phyloP scores from a whole-genome alignment of 2,113 vertebrate species.

The Chaetops frenatus region DNA sequence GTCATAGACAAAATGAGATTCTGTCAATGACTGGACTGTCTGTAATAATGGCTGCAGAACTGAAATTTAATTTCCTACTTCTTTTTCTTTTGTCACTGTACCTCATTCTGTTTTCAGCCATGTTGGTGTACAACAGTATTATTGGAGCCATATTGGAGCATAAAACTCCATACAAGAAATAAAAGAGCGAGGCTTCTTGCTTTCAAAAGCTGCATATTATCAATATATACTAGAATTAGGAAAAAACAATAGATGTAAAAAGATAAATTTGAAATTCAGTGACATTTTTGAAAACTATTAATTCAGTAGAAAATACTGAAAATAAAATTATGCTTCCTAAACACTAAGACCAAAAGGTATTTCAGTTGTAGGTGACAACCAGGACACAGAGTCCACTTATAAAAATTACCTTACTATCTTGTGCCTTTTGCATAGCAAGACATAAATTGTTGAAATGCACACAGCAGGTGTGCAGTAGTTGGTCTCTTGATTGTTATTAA shows the following conservation, averaged over 20 bases:
- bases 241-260: neutral
- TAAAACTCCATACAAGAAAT: neutral
- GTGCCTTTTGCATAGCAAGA: neutral
- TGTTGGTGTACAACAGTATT: neutral
- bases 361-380: neutral
- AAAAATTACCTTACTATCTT: neutral
- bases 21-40: neutral
- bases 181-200: neutral
- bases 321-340: neutral
- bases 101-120: neutral
- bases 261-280: neutral
- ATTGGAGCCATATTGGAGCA: neutral
- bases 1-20: neutral
- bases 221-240: neutral
- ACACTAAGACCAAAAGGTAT: neutral
- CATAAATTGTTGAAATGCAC: neutral
- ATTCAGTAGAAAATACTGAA: neutral
- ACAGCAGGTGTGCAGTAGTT: slow-evolving; percentile 7
- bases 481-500: slow-evolving; percentile 10
- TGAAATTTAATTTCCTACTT: neutral
- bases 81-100: neutral
- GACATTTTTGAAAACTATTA: neutral
- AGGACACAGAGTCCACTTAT: neutral
- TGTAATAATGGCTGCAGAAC: neutral
- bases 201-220: neutral